Percentiles rank a stretch among this genome's conserved stretches.
Evolutionary conservation across 2,797 vertebrate species (phyloP).

Genomic region (Poeciliopsis turneri): DNA sequence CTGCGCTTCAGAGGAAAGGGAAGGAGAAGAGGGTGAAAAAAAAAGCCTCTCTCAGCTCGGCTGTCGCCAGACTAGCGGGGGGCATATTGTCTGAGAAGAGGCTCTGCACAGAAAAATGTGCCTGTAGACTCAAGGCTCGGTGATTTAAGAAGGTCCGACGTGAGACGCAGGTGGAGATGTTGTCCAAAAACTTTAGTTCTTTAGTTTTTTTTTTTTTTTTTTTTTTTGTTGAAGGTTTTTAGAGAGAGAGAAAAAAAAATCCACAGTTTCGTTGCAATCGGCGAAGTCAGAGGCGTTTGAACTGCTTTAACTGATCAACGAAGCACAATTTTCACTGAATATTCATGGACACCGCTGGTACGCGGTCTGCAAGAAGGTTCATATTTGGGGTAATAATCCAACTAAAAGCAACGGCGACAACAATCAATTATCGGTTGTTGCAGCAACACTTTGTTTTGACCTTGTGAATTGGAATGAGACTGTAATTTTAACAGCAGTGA

Average conservation of each 20-base stretch:
- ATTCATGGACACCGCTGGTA: neutral
- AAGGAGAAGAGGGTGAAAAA: constrained; percentile 4
- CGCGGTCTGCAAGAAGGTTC: neutral
- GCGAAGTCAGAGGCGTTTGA: neutral
- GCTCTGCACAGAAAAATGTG: constrained; percentile 39
- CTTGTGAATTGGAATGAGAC: neutral
- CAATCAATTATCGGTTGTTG: neutral
- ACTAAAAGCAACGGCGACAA: neutral
- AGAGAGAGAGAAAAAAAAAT: neutral
- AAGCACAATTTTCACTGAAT: constrained; percentile 16
- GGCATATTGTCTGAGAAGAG: constrained; percentile 40
- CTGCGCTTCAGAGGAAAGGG: constrained; percentile 6
- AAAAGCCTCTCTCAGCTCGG: constrained; percentile 10
- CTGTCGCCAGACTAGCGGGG: constrained; percentile 49
- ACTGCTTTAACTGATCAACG: neutral
- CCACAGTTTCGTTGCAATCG: constrained; percentile 10
- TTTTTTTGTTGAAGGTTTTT: neutral
- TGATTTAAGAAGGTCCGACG: constrained; percentile 18
- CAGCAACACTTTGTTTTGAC: neutral
- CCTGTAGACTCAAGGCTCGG: constrained; percentile 24
- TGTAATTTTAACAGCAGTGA: neutral
- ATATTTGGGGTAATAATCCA: neutral
- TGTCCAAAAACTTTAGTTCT: neutral
- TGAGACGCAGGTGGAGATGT: constrained; percentile 3
- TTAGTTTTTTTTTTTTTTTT: no score